These are phyloP conservation scores for Anabas testudineus DNA, from an alignment of 2,797 vertebrate species.

Conservation along the genomic window DNA sequence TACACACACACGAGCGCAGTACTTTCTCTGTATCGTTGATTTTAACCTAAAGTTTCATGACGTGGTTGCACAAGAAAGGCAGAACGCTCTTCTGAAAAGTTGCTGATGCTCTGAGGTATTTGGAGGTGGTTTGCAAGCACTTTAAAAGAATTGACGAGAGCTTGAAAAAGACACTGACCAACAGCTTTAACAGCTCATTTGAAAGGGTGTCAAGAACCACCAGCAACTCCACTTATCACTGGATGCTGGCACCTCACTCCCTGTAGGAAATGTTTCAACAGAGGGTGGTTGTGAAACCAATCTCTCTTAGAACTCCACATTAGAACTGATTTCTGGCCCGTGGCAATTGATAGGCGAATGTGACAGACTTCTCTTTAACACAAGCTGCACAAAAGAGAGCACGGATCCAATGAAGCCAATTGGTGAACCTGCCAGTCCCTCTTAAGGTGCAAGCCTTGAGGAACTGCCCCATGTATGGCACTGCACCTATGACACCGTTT, in stretches of 20 bases:
- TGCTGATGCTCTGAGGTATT: conserved; percentile 37
- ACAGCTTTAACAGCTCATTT: conserved; percentile 66
- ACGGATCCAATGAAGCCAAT: conserved; percentile 47
- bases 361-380: conserved; percentile 60
- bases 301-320: conserved; percentile 56
- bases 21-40: conserved; percentile 30
- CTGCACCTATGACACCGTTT: conserved; percentile 17
- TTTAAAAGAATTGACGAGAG: conserved; percentile 59
- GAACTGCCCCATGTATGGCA: conserved; percentile 25
- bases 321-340: conserved; percentile 62
- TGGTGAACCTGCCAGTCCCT: conserved; percentile 32
- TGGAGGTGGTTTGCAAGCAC: conserved; percentile 42
- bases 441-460: conserved; percentile 36
- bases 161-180: conserved; percentile 44
- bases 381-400: conserved; percentile 38
- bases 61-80: conserved; percentile 25
- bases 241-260: conserved; percentile 69
- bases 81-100: conserved; percentile 21
- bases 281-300: conserved; percentile 68
- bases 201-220: conserved; percentile 72
- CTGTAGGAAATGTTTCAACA: conserved; percentile 67
- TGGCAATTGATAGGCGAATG: conserved; percentile 53
- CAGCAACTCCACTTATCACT: conserved; percentile 73
- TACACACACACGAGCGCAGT: conserved; percentile 12
- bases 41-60: conserved; percentile 28